phyloP scores from a whole-genome alignment of 2,113 vertebrate species.

The Colius striatus region DNA sequence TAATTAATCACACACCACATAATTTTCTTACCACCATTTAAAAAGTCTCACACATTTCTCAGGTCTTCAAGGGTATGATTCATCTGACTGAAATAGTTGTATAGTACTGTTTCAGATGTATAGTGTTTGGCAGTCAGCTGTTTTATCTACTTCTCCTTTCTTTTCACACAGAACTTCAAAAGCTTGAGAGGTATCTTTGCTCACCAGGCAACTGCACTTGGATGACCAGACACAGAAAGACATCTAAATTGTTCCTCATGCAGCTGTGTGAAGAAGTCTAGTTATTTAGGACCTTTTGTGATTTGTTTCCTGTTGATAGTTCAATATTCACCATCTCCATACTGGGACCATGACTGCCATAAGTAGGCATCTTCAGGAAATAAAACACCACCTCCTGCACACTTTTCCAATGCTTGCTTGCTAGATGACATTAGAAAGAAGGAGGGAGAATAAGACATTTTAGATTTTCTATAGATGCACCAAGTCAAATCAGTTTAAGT shows the following conservation, averaged over 20 bases:
- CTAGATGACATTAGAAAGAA: background rate
- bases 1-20: constrained; percentile 36
- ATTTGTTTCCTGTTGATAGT: background rate
- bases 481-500: background rate
- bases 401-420: background rate
- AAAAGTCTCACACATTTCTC: constrained; percentile 7
- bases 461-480: background rate
- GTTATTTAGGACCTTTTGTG: background rate
- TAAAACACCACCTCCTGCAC: background rate
- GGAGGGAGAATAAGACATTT: background rate
- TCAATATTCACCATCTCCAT: background rate
- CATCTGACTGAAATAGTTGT: background rate
- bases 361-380: background rate
- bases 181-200: background rate
- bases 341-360: background rate
- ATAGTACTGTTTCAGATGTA: background rate
- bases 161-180: background rate
- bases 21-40: background rate
- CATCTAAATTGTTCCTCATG: background rate
- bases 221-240: background rate
- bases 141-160: background rate
- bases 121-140: background rate
- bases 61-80: background rate
- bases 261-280: background rate
- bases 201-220: background rate